phyloP scores from a whole-genome alignment of 2,797 vertebrate species.

The Siniperca obscura region DNA sequence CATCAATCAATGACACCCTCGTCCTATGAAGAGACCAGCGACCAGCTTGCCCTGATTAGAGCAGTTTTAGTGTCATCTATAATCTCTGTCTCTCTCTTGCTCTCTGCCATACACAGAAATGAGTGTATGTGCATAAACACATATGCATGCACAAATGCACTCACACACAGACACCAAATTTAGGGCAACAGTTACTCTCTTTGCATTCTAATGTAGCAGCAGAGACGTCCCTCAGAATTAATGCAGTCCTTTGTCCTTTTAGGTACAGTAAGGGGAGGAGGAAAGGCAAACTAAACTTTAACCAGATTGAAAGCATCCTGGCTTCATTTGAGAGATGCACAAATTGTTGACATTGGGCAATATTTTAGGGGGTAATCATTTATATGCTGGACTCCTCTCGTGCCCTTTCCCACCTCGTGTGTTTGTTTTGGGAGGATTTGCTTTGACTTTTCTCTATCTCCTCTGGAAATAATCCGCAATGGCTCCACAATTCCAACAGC shows the following conservation, averaged over 20 bases:
- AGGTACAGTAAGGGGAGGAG: constrained; percentile 55
- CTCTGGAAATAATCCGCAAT: constrained; percentile 53
- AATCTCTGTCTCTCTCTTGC: constrained; percentile 36
- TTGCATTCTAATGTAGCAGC: constrained; percentile 66
- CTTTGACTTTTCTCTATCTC: constrained; percentile 44
- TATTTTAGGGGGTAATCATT: constrained; percentile 51
- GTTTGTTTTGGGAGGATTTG: constrained; percentile 59
- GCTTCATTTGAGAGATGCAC: constrained; percentile 47
- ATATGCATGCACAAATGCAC: constrained; percentile 5
- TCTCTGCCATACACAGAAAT: constrained; percentile 18
- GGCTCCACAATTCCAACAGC: constrained; percentile 18
- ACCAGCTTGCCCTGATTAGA: constrained; percentile 77
- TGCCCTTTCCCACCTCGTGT: constrained; percentile 45
- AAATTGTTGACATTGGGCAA: constrained; percentile 45
- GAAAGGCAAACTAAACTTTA: constrained; percentile 44
- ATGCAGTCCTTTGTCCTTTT: constrained; percentile 66
- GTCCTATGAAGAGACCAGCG: constrained; percentile 73
- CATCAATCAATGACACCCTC: constrained; percentile 73
- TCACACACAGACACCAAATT: constrained; percentile 56
- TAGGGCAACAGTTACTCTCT: constrained; percentile 68
- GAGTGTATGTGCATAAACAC: constrained; percentile 27
- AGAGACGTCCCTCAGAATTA: constrained; percentile 58
- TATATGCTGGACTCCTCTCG: constrained; percentile 42
- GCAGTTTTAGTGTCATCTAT: constrained; percentile 72
- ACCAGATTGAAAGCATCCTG: constrained; percentile 48